Evolutionary conservation across 1,140 invertebrate genomes (phyloP), one percentile per base, ranked within the genome.

Genomic region (Arctopsyche grandis): DNA sequence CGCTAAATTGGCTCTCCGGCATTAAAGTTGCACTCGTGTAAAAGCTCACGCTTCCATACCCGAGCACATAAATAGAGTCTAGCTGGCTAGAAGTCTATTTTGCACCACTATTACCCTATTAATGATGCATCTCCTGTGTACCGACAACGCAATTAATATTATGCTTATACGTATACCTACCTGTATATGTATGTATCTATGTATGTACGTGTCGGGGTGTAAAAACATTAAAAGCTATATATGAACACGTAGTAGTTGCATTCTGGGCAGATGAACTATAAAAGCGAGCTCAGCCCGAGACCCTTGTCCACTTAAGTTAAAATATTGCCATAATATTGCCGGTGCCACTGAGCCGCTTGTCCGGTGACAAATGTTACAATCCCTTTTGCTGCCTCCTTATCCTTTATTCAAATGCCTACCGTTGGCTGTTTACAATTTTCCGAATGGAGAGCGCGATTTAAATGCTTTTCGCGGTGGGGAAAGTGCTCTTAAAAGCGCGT

Each of bases 281-380:
- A 66, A 66, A 66, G 21, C 63, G 22, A 29, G 63, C 63, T 24
- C 14, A 26, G 7, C 24, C 26, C 21, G 10, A 10, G 24, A 66
- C 63, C 63, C 63, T 66, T 66, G 63, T 66, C 63, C 63, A 66
- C 63, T 66, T 66, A 66, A 66, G 24, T 22, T 66, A 26, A 66
- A 66, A 66, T 66, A 66, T 66, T 66, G 26, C 63, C 63, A 66
- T 66, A 66, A 66, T 66, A 66, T 66, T 66, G 63, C 24, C 63
- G 63, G 10, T 66, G 63, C 56, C 56, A 16, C 19, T 60, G 56
- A 60, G 63, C 63, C 63, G 21, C 63, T 66, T 10, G 24, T 24
- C 22, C 63, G 21, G 21, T 66, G 63, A 66, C 63, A 66, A 66
- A 66, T 66, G 63, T 66, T 29, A 14, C 19, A 29, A 29, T 29